Evolutionary conservation across 2,888 invertebrate species (phyloP).

Genomic region (Oegoconia quadripuncta): DNA sequence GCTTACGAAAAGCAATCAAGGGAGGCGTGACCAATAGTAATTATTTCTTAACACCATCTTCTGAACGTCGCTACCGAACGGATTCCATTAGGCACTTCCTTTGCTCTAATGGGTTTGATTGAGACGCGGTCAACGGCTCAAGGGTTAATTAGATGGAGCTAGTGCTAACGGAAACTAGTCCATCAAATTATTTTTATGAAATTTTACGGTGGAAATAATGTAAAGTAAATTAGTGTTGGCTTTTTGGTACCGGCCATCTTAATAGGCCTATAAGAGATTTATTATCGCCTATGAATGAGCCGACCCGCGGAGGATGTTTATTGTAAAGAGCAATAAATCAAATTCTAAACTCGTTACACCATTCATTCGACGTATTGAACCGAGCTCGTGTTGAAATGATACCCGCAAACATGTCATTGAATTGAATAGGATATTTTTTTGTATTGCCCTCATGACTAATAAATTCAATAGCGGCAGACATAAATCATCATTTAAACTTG

Average conservation of each 20-base stretch:
- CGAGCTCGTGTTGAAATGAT: constrained; percentile 19
- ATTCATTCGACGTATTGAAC: constrained; percentile 25
- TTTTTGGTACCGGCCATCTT: constrained; percentile 20
- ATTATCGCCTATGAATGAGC: constrained; percentile 31
- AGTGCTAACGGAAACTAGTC: constrained; percentile 36
- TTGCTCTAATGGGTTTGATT: constrained; percentile 53
- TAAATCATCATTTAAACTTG: neutral
- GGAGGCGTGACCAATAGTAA: constrained; percentile 66
- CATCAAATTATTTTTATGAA: neutral
- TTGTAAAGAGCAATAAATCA: constrained; percentile 34
- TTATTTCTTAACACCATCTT: constrained; percentile 76
- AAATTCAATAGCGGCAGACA: neutral
- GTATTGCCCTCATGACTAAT: too few relatives aligned
- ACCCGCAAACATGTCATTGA: constrained; percentile 12
- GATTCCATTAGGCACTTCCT: constrained; percentile 59
- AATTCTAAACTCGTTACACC: constrained; percentile 27
- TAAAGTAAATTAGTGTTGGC: too few relatives aligned
- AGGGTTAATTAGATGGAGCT: constrained; percentile 50
- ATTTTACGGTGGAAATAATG: too few relatives aligned
- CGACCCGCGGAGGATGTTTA: constrained; percentile 26
- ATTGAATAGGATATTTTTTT: constrained; percentile 13
- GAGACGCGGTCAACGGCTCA: constrained; percentile 47
- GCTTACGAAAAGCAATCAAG: constrained; percentile 73
- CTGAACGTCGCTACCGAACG: constrained; percentile 60
- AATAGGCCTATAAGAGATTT: constrained; percentile 35